Base-by-base conservation (phyloP, 2,797 vertebrate species). In the Holocentrus rufus region DNA sequence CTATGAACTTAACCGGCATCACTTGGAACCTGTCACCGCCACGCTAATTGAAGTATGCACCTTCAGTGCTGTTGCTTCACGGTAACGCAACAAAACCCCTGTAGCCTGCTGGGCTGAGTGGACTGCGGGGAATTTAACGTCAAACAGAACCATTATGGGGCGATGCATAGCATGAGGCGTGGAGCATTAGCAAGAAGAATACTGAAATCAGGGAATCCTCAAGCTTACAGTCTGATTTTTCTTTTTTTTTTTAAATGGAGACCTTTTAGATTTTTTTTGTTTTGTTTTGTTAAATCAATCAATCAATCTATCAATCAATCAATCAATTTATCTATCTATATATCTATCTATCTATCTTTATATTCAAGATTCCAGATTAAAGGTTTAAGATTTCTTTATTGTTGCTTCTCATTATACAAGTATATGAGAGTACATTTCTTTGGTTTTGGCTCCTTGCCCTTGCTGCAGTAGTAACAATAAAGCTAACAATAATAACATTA, bases 1-100 rank as follows among this genome's bases (percentile, higher is more conserved):
- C 89, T 86, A 64, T 88, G 82, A 92, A 91, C 91, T 81, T 64
- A 39, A 65, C 57, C 78, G 63, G 87, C 87, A 89, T 91, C 89
- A 81, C 87, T 84, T 78, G 79, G 76, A 90, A 78, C 74, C 75
- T 65, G 83, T 81, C 72, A 69, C 65, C 25, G 3, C 46, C 14
- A n/a, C 50, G n/a, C 79, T 87, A 85, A 87, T 87, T 81, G 72
- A 87, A 75, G 80, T 54, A 63, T 72, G 81, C 74, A 74, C 72
- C 80, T 77, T 83, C 55, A 71, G 77, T 69, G 18, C 65, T 13
- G 49, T 71, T 63, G 52, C 71, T 65, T 84, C 69, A 50, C 68
- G 56, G 62, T 53, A 53, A 77, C 15, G 17, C 70, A 53, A 52
- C 44, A 63, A 36, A 87, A 64, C 73, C 62, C 61, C 59, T 64